Base-by-base conservation (phyloP, 2,888 invertebrate species). In the Meliscaeva auricollis region DNA sequence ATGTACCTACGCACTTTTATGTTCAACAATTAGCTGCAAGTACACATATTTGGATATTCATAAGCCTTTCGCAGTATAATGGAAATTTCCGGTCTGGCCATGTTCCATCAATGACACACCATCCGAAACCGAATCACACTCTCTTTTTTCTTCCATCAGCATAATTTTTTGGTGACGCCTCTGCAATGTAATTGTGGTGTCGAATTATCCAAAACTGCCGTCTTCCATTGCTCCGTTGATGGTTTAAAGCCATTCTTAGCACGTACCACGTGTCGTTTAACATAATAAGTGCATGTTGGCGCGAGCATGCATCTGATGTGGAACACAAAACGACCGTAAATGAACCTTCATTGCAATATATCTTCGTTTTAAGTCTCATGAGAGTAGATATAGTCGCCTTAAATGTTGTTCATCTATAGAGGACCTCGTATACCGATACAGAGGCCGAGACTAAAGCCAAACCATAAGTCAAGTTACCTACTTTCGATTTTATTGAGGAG, bases 181-280 rank as follows among this genome's bases (percentile, higher is more conserved):
- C 74, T 70, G 79, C 79, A 74, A 58, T 70, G 74, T 74, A 35
- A 58, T 50, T 70, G 58, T 50, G 56, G 64, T 64, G 56, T 69
- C 48, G 68, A 68, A 69, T 73, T 80, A n/a, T n/a, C n/a, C 1
- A 35, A 68, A 74, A 41, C 26, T n/a, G 46, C 9, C 26, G 13
- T 38, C 41, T 15, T 15, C 15, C 13, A 35, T 58, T 50, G 32
- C 8, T 17, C 6, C 26, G 69, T 50, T 41, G 7, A 11, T 41
- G 68, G 82, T 78, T n/a, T 73, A 79, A 77, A 73, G 58, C 17
- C 20, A 80, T 85, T 80, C 81, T 6, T 48, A 35, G 68, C 85
- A 85, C 85, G 85, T 85, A 85, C 54, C 85, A 81, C 64, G 85
- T 85, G 85, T 85, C 85, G 85, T 64, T 84, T 84, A 79, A 85